Percentiles rank a stretch among this genome's conserved stretches.
Evolutionary conservation across 2,797 vertebrate species (phyloP).

Genomic region (Sitta carolinensis): DNA sequence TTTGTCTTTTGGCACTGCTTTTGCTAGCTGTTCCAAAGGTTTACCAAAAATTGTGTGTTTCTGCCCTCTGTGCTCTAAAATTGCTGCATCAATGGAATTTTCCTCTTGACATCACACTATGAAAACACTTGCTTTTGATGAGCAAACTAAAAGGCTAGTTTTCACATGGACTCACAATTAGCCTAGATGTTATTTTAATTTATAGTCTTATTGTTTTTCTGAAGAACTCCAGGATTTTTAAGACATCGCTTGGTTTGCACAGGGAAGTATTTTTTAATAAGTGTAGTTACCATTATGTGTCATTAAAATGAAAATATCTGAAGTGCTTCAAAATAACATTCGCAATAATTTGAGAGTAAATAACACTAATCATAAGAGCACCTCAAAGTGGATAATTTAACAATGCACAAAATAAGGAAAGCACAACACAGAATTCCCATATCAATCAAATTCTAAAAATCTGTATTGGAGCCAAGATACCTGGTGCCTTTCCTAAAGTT

Average conservation of each 20-base stretch:
- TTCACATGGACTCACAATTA: slow-evolving; percentile 39
- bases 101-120: not conserved
- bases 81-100: not conserved
- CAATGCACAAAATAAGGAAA: slow-evolving; percentile 39
- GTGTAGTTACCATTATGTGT: slow-evolving; percentile 25
- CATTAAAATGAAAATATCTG: slow-evolving; percentile 59
- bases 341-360: slow-evolving; percentile 44
- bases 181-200: slow-evolving; percentile 35
- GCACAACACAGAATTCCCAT: slow-evolving; percentile 21
- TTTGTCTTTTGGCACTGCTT: not conserved
- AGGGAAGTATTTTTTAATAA: slow-evolving; percentile 46
- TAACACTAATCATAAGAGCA: slow-evolving; percentile 41
- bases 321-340: slow-evolving; percentile 51
- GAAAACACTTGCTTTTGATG: slow-evolving; percentile 27
- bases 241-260: not conserved
- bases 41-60: not conserved
- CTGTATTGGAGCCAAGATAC: slow-evolving; percentile 39
- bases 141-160: not conserved
- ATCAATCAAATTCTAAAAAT: slow-evolving; percentile 34
- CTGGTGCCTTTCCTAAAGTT: not conserved
- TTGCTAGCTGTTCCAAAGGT: not conserved
- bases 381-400: slow-evolving; percentile 46
- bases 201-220: slow-evolving; percentile 23
- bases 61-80: not conserved
- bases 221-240: slow-evolving; percentile 32